A percentile compares a stretch with the other conserved stretches of the same genome.
These are phyloP conservation scores for Aythya baeri DNA, from an alignment of 2,113 vertebrate species.

Conservation along the genomic window DNA sequence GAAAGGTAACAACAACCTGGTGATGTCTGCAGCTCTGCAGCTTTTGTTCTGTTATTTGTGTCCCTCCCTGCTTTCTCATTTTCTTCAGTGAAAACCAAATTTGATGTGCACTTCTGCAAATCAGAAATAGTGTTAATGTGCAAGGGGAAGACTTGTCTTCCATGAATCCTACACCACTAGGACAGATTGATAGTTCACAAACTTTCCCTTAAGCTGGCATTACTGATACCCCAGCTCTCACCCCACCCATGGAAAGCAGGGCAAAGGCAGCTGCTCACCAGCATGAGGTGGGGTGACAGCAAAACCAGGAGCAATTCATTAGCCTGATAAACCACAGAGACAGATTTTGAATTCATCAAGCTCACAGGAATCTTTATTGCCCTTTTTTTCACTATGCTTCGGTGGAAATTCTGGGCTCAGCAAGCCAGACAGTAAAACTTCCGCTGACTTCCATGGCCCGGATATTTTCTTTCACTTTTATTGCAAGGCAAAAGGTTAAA, in stretches of 20 bases:
- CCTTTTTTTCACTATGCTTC: neutral
- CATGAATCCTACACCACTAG: neutral
- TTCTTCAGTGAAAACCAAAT: neutral
- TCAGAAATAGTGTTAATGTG: fast-evolving
- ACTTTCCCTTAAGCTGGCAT: neutral
- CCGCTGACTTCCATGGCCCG: neutral
- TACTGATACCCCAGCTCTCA: neutral
- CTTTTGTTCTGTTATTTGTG: neutral
- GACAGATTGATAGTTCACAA: neutral
- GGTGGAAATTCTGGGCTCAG: neutral
- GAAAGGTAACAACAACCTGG: neutral
- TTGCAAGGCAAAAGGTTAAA: neutral
- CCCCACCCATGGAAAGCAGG: neutral
- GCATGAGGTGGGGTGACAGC: neutral
- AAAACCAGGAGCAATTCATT: neutral
- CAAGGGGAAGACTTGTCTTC: neutral
- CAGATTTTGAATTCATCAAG: neutral
- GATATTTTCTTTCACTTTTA: neutral
- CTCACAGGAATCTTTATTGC: neutral
- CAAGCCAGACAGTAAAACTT: neutral
- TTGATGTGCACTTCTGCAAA: neutral
- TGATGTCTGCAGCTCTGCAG: neutral
- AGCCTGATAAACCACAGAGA: neutral
- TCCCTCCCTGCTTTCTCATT: neutral
- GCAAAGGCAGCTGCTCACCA: neutral